Evolutionary conservation across 2,888 invertebrate species (phyloP), one percentile per base, ranked within the genome.

Genomic region (Limenitis camilla): DNA sequence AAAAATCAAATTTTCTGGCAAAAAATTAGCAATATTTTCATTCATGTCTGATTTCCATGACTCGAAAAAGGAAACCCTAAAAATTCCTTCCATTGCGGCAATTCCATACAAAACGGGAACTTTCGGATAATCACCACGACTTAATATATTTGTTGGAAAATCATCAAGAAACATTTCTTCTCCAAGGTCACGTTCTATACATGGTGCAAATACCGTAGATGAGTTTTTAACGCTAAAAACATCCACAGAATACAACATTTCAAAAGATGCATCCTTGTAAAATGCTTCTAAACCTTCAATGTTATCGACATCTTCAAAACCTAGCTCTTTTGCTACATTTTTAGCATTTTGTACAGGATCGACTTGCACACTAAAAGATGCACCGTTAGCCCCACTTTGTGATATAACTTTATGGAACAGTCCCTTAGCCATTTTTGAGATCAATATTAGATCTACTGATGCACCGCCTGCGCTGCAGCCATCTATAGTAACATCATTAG

Each of bases 381-480:
- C 66, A 8, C 64, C 44, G 55, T 47, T 69, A n/a, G 64, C 62
- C 6, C 77, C 81, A 45, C 81, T 80, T 29, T 74, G 76, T 8
- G 68, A 60, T 54, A 76, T 74, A 4, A 69, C 74, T 59, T 71
- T 76, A 11, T 69, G 69, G 44, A 78, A 78, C 6, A 81, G 58
- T 4, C 75, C 78, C 31, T 63, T 58, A 0, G 76, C 61, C 4
- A 63, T 49, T 45, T 67, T 61, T 1, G 81, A 77, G 2, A 82
- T 58, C 58, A 70, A 67, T 2, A 79, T 46, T 0, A 79, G 62
- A 49, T 79, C 77, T 1, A 76, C 69, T 0, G 81, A 51, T 5
- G 69, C 64, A 2, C 71, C 66, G 0, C 81, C 81, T 4, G 82
- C 76, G 49, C 79, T 81, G 41, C 61, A 72, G 1, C 76, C 81